These are phyloP conservation scores for Burhinus oedicnemus DNA, from an alignment of 2,113 vertebrate genomes.

Conservation along the genomic window DNA sequence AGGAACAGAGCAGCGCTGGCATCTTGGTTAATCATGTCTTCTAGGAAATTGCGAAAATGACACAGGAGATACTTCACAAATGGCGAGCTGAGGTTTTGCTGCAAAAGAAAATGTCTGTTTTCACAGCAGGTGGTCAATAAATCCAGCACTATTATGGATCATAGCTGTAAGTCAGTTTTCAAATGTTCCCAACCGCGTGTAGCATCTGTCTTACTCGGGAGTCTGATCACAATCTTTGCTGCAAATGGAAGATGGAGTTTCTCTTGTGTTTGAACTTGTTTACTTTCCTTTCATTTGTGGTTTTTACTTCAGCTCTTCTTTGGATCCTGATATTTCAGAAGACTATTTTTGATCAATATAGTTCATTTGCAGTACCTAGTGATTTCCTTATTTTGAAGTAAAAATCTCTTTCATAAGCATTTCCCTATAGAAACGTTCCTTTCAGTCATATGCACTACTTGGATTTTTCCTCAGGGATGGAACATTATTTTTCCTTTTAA, in stretches of 20 bases:
- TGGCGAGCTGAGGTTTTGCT: not conserved
- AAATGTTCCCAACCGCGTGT: not conserved
- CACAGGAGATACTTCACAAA: not conserved
- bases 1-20: not conserved
- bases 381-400: constrained; percentile 41
- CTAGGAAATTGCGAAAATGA: constrained; percentile 7
- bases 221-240: not conserved
- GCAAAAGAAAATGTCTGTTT: not conserved
- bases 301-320: not conserved
- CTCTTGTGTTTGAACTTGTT: not conserved
- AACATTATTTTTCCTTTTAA: constrained; percentile 45
- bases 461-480: constrained; percentile 19
- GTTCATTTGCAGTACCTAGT: not conserved
- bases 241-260: not conserved
- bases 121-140: not conserved
- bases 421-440: constrained; percentile 15
- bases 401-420: constrained; percentile 38
- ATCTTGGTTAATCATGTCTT: not conserved
- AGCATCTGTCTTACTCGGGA: not conserved
- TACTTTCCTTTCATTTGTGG: not conserved
- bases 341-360: constrained; percentile 31
- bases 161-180: not conserved
- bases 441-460: not conserved
- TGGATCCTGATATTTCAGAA: not conserved
- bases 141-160: not conserved